These are phyloP conservation scores for Rhingia rostrata DNA, from an alignment of 2,888 invertebrate genomes.

Conservation along the genomic window DNA sequence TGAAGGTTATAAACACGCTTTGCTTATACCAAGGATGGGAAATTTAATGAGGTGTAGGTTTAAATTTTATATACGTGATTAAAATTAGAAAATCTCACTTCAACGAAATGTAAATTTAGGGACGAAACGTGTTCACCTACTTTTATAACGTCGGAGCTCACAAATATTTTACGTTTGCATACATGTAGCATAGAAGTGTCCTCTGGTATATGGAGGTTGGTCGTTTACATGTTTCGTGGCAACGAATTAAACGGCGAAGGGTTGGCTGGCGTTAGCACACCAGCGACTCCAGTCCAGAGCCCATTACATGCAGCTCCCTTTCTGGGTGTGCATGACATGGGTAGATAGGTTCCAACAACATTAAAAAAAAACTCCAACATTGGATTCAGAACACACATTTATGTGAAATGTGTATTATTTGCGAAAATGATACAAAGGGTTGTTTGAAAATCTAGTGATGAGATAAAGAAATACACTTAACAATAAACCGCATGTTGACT, in stretches of 20 bases:
- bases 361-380: neutral
- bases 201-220: slow-evolving; percentile 50
- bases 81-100: slow-evolving; percentile 70
- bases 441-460: slow-evolving; percentile 62
- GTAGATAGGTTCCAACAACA: slow-evolving; percentile 30
- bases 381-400: slow-evolving; percentile 65
- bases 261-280: slow-evolving; percentile 33
- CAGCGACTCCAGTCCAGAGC: slow-evolving; percentile 32
- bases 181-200: slow-evolving; percentile 37
- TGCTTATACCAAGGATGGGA: slow-evolving; percentile 55
- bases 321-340: slow-evolving; percentile 23
- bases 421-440: slow-evolving; percentile 69
- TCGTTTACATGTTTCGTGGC: slow-evolving; percentile 69
- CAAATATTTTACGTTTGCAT: slow-evolving; percentile 62
- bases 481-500: slow-evolving; percentile 69
- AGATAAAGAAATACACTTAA: slow-evolving; percentile 67
- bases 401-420: slow-evolving; percentile 69
- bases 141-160: slow-evolving; percentile 51
- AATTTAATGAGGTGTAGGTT: slow-evolving; percentile 73
- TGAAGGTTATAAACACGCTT: slow-evolving; percentile 55
- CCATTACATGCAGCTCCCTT: slow-evolving; percentile 54
- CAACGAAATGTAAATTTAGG: slow-evolving; percentile 70
- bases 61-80: slow-evolving; percentile 74
- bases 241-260: slow-evolving; percentile 62
- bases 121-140: slow-evolving; percentile 69